Percentiles rank a stretch among this genome's conserved stretches.
Conservation (phyloP, 2,113 vertebrate genomes). For the Grantiella picta region DNA sequence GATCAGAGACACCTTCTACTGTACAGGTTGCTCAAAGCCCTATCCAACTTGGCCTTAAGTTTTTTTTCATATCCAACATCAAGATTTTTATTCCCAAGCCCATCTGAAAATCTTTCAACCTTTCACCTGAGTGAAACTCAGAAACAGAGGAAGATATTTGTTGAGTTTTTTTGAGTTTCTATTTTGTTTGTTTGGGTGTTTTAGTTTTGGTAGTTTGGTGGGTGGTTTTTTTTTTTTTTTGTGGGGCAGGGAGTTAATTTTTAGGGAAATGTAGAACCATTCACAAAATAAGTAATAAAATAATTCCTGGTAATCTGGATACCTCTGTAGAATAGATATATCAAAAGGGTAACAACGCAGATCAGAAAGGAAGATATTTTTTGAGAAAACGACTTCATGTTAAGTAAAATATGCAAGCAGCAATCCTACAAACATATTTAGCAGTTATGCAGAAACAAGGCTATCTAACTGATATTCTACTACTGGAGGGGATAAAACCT, state of each 20-base stretch:
- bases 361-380: neutral
- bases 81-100: neutral
- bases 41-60: neutral
- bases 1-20: neutral
- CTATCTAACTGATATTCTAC: neutral
- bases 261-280: neutral
- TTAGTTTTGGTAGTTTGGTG: neutral
- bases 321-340: neutral
- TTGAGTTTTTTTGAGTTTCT: neutral
- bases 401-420: neutral
- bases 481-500: neutral
- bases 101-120: neutral
- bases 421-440: neutral
- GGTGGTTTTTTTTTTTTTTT: accelerated
- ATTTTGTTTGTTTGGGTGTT: neutral
- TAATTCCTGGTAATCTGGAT: neutral
- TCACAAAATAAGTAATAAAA: neutral
- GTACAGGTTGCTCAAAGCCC: neutral
- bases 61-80: neutral
- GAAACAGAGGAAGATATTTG: neutral
- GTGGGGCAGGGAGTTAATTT: accelerated
- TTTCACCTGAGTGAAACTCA: neutral
- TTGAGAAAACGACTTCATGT: neutral
- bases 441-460: neutral
- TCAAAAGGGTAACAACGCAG: neutral